Evolutionary conservation across 1,140 invertebrate species (phyloP).

Genomic region (Ceratitis capitata): DNA sequence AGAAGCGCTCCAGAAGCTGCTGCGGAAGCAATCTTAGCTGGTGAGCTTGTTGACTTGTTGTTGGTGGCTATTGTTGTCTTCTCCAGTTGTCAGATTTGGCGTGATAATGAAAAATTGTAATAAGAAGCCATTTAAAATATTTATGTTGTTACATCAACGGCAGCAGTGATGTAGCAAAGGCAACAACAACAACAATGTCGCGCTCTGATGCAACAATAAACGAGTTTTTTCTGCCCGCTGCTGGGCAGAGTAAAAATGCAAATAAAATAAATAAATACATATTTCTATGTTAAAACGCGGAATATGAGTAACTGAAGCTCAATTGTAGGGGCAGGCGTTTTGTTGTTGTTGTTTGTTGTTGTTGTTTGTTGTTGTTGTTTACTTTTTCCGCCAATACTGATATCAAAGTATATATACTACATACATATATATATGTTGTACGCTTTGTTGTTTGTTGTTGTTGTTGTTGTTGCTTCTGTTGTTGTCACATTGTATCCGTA

Average conservation of each 20-base stretch:
- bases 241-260: not conserved
- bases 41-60: slow-evolving; percentile 17
- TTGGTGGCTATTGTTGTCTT: not conserved
- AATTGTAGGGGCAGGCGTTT: not conserved
- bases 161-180: not conserved
- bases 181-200: not conserved
- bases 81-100: slow-evolving; percentile 21
- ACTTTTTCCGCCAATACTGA: too few species aligned
- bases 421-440: too few species aligned
- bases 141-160: slow-evolving; percentile 21
- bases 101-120: slow-evolving; percentile 38
- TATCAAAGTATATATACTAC: too few species aligned
- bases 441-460: not conserved
- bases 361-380: not conserved
- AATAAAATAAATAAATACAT: not conserved
- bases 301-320: not conserved
- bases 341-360: not conserved
- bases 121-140: slow-evolving; percentile 38
- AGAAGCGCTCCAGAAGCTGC: not conserved
- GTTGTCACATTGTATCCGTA: too few species aligned
- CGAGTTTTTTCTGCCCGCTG: not conserved
- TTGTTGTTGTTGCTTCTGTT: not conserved
- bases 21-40: not conserved
- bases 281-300: not conserved
- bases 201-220: not conserved